phyloP scores from a whole-genome alignment of 2,113 vertebrate genomes.

The Alethe castanea region DNA sequence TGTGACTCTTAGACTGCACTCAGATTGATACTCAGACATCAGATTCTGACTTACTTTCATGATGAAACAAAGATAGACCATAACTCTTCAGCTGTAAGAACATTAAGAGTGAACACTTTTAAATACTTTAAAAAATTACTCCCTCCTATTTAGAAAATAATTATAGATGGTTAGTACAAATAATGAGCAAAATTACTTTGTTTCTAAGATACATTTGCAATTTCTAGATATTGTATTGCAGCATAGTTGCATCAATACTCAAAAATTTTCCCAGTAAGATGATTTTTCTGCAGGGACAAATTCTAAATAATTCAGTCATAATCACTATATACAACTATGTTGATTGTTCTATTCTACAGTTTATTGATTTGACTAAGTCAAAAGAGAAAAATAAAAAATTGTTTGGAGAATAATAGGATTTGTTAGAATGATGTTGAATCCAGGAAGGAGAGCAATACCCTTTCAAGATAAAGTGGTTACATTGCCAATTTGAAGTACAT shows the following conservation, averaged over 20 bases:
- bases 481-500: not conserved
- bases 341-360: not conserved
- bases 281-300: not conserved
- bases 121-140: not conserved
- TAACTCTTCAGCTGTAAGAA: not conserved
- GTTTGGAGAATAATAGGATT: not conserved
- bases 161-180: not conserved
- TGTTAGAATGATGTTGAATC: not conserved
- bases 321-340: accelerated
- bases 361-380: not conserved
- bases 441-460: not conserved
- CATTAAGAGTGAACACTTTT: not conserved
- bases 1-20: not conserved
- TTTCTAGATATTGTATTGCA: not conserved
- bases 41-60: not conserved
- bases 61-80: not conserved
- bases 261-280: not conserved
- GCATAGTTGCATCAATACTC: not conserved
- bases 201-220: not conserved
- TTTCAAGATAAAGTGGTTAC: not conserved
- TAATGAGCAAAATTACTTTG: not conserved
- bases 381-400: not conserved
- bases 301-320: not conserved
- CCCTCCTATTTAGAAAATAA: not conserved
- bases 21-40: not conserved